phyloP scores from a whole-genome alignment of 2,113 vertebrate species.

The Delphinapterus leucas region DNA sequence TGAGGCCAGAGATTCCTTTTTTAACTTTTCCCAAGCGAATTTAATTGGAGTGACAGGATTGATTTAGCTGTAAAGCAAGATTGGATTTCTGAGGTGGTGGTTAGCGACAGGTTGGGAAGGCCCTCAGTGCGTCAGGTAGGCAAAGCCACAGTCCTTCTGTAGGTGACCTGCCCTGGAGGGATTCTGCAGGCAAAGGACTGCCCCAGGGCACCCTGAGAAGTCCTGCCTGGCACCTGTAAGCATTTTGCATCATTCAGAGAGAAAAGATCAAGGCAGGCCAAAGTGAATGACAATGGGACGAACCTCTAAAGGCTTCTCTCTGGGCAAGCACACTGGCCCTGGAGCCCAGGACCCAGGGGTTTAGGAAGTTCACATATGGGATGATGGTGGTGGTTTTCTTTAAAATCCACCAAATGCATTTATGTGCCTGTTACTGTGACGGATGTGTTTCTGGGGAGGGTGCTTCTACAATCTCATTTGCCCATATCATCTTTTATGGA shows the following conservation, averaged over 20 bases:
- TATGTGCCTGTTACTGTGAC: neutral
- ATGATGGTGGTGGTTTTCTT: neutral
- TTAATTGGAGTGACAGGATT: neutral
- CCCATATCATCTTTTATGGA: neutral
- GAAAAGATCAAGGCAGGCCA: neutral
- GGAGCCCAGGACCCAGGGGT: no score
- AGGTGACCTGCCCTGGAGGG: no score
- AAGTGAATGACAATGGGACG: neutral
- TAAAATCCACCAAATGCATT: neutral
- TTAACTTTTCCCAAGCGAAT: neutral
- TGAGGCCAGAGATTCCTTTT: slow-evolving; percentile 4
- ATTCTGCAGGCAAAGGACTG: neutral
- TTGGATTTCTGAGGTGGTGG: neutral
- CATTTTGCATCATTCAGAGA: neutral
- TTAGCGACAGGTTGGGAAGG: neutral
- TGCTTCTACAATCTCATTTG: neutral
- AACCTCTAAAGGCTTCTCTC: neutral
- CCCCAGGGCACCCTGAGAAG: neutral
- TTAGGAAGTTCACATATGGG: neutral
- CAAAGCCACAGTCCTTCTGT: neutral
- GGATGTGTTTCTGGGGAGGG: neutral
- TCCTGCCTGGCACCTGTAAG: neutral
- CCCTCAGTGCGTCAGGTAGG: neutral
- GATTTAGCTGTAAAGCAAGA: neutral
- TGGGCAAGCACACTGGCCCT: neutral